phyloP scores from a whole-genome alignment of 2,888 invertebrate species.

The Lingula anatina region DNA sequence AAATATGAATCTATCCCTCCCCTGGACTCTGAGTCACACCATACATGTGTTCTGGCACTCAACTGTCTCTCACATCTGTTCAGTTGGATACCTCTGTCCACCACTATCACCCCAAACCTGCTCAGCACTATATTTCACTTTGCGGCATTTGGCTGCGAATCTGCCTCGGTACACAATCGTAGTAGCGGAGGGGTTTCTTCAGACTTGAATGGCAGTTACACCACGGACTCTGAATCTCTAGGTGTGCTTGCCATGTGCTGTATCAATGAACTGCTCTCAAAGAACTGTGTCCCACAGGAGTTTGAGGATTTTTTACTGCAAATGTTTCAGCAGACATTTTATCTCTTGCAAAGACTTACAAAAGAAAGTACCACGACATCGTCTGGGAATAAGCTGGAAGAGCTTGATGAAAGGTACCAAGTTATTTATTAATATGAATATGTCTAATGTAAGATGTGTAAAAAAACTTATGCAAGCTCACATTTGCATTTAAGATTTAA shows the following conservation, averaged over 20 bases:
- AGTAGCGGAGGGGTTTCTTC: too few relatives aligned
- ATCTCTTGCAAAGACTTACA: conserved; percentile 52
- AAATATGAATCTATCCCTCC: conserved; percentile 49
- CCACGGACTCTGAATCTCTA: conserved; percentile 25
- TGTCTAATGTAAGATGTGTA: too few relatives aligned
- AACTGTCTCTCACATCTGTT: conserved; percentile 61
- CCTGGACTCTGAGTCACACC: conserved; percentile 53
- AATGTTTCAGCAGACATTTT: conserved; percentile 61
- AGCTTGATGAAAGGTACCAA: conserved; percentile 51
- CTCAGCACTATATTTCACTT: conserved; percentile 68
- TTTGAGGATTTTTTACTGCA: conserved; percentile 68
- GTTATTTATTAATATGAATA: too few relatives aligned
- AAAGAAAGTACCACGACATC: conserved; percentile 46
- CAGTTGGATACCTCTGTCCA: conserved; percentile 61
- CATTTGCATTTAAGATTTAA: too few relatives aligned
- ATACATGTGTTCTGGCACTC: conserved; percentile 54
- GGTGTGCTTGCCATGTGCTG: conserved; percentile 72
- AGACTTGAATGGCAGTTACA: neutral
- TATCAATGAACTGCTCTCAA: conserved; percentile 78
- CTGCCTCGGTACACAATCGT: conserved; percentile 1
- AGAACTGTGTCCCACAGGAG: conserved; percentile 75
- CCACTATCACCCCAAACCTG: conserved; percentile 64
- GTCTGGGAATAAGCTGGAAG: conserved; percentile 44
- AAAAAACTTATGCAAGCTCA: too few relatives aligned
- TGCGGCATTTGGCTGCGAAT: conserved; percentile 61